Base-by-base conservation (phyloP, 2,113 vertebrate species). In the Ophiodon elongatus region DNA sequence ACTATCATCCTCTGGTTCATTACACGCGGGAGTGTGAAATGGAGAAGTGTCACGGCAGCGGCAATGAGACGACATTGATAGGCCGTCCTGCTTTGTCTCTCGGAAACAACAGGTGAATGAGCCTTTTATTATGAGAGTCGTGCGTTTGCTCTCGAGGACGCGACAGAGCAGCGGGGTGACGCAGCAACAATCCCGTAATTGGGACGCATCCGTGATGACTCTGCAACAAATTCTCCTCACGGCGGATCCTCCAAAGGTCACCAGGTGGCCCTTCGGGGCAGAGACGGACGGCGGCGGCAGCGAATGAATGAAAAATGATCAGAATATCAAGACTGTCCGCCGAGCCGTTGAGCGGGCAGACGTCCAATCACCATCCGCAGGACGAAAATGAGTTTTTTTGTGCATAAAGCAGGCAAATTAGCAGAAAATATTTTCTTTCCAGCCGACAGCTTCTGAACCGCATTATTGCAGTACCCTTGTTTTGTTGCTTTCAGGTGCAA, bases 1-100 rank as follows among this genome's bases (percentile, higher is more conserved):
- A 81, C 76, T 1, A 68, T 63, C 73, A 47, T 67, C 78, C 62
- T 63, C 63, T 2, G 85, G n/a, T 60, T 92, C 86, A 85, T 89
- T 87, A 89, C 84, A 86, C 84, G 60, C 4, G 47, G 33, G 19
- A 47, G 13, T 52, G 68, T 45, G 68, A 60, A 75, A 4, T 52
- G 76, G 56, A 37, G 14, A 21, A 56, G 31, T n/a, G 62, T 63
- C 35, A 41, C 1, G 33, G 63, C 29, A 39, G 59, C 80, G 27
- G 69, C 63, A 52, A 33, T 70, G 14, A 60, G 35, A 80, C 56
- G 41, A 68, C 4, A 21, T n/a, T 19, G 59, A 23, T 9, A 29
- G 17, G 21, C 68, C 10, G 37, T 43, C 54, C 33, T 33, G 13
- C 41, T 77, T 75, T 37, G 8, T 64, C 62, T 54, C 39, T 21